Evolutionary conservation across 2,113 vertebrate species (phyloP), one percentile per base, ranked within the genome.

Genomic region (Alligator mississippiensis): DNA sequence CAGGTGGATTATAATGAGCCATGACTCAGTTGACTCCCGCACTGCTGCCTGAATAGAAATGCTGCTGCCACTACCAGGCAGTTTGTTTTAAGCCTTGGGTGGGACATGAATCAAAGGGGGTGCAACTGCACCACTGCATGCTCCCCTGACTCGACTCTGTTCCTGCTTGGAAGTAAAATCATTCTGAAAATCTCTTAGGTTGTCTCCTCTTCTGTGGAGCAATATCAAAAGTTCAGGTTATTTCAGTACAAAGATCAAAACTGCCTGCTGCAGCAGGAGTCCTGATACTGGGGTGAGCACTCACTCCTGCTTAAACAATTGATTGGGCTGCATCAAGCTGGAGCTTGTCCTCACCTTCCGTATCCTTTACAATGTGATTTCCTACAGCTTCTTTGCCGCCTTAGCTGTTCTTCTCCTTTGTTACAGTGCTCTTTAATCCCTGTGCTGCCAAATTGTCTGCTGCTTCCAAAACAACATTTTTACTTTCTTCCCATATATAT

Each of bases 371-470:
- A 47, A 9, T 9, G 47, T 47, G 47, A 47, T 47, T 47, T 47
- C 47, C 47, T 47, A 47, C 47, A 47, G 47, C 47, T 47, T 47
- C 7, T 47, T 47, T 47, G 47, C 47, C 47, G 47, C 47, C 70
- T 3, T 10, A 17, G 6, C 47, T 0, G 0, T 81, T 9, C 30
- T 85, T 70, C 4, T 27, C 27, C 74, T 91, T 38, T 78, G 4
- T 78, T 63, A 9, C 24, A 15, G 61, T 66, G n/a, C 1, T 3
- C 70, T 88, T 2, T 3, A 19, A 59, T 62, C 10, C 30, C 87
- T 64, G 4, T 4, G n/a, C 2, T 1, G n/a, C 84, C 47, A 30
- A 9, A 89, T 12, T 0, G 0, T 47, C 47, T 47, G 47, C 22
- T 4, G 1, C 68, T 27, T 88, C 88, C 66, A 70, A 27, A 80